Evolutionary conservation across 2,113 vertebrate genomes (phyloP).

Genomic region (Orcinus orca): DNA sequence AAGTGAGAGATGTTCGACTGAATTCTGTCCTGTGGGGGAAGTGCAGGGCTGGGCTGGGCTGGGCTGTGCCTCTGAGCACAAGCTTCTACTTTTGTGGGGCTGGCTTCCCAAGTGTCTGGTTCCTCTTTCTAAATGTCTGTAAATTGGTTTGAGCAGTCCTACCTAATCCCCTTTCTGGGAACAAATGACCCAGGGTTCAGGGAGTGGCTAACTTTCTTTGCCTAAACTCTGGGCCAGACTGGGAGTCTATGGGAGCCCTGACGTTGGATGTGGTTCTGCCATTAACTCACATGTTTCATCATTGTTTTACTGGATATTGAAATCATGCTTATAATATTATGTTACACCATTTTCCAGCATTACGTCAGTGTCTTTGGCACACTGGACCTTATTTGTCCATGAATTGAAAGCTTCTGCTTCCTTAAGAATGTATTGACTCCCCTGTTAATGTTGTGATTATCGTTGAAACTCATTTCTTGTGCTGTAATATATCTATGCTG

Average conservation of each 20-base stretch:
- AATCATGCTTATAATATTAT: background rate
- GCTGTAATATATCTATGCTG: background rate
- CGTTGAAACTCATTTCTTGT: background rate
- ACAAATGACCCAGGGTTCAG: background rate
- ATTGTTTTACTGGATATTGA: slow-evolving; percentile 33
- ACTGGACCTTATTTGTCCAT: background rate
- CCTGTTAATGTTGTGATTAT: background rate
- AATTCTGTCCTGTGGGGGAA: background rate
- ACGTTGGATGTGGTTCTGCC: background rate
- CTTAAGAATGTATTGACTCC: slow-evolving; percentile 18
- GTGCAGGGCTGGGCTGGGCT: background rate
- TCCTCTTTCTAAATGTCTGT: background rate
- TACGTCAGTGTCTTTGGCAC: slow-evolving; percentile 13
- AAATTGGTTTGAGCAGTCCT: background rate
- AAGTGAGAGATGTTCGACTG: background rate
- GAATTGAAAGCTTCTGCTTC: background rate
- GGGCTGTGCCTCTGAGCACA: background rate
- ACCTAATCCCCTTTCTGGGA: background rate
- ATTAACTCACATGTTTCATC: background rate
- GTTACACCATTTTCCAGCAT: background rate
- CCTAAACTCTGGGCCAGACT: background rate
- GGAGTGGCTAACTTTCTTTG: background rate
- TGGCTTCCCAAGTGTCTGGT: background rate
- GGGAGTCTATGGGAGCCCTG: background rate
- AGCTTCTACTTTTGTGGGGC: background rate